These are phyloP conservation scores for Burhinus oedicnemus DNA, from an alignment of 2,113 vertebrate genomes.

Conservation along the genomic window DNA sequence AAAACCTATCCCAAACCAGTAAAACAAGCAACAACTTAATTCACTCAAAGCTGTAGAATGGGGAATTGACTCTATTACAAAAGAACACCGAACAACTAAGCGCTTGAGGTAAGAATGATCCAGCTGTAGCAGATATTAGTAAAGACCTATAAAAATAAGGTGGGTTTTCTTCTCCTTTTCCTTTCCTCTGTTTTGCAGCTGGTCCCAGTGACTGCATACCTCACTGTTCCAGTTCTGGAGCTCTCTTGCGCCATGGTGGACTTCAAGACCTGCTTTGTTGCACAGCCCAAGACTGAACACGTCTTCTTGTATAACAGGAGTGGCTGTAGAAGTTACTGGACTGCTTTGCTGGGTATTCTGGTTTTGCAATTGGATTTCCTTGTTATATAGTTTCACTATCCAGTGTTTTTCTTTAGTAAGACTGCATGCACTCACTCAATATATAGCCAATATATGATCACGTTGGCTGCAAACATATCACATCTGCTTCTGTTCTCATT, in stretches of 20 bases:
- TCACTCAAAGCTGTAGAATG: not conserved
- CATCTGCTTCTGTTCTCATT: not conserved
- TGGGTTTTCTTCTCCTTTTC: not conserved
- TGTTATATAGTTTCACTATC: fast-evolving
- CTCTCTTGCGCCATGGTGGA: conserved; percentile 79
- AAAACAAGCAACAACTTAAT: not conserved
- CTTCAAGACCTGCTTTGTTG: conserved; percentile 86
- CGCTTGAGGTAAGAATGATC: not conserved
- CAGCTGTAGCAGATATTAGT: not conserved
- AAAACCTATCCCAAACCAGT: not conserved
- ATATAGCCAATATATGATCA: too few relatives aligned
- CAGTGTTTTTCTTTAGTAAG: not conserved
- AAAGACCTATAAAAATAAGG: not conserved
- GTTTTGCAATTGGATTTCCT: not conserved
- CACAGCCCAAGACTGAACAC: conserved; percentile 68
- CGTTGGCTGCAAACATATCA: not conserved
- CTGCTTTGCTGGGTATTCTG: conserved; percentile 76
- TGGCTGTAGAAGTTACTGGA: conserved; percentile 82
- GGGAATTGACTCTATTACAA: not conserved
- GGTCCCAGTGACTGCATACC: conserved; percentile 79
- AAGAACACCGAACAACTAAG: not conserved
- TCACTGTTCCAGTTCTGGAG: conserved; percentile 77
- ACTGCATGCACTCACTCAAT: not conserved
- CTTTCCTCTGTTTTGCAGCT: conserved; percentile 63
- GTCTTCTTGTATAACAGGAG: conserved; percentile 80